Percentiles rank a stretch among this genome's conserved stretches.
phyloP scores from a whole-genome alignment of 2,797 vertebrate genomes.

The Anas acuta region DNA sequence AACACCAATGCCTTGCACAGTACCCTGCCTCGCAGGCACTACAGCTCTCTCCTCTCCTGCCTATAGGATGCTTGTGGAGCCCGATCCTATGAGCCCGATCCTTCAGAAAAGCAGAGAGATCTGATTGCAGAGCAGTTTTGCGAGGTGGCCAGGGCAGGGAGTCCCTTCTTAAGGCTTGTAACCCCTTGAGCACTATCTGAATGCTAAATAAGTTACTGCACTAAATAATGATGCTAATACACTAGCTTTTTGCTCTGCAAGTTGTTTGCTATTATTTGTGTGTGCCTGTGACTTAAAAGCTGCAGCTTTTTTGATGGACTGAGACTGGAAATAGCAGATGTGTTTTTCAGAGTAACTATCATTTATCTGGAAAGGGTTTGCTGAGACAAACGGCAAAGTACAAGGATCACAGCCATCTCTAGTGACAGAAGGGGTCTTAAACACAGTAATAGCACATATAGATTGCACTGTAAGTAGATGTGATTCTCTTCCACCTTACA shows the following conservation, averaged over 20 bases:
- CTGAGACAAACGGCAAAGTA: conserved; percentile 41
- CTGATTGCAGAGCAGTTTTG: not conserved
- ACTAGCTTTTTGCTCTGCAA: conserved; percentile 8
- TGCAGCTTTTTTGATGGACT: conserved; percentile 1
- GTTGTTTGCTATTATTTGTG: not conserved
- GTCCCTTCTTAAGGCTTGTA: not conserved
- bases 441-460: not conserved
- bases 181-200: not conserved
- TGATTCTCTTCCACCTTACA: not conserved
- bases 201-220: not conserved
- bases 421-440: not conserved
- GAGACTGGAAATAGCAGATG: conserved; percentile 35
- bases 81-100: not conserved
- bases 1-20: not conserved
- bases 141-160: not conserved
- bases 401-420: not conserved
- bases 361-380: conserved; percentile 29
- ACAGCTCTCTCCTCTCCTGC: not conserved
- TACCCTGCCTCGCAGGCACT: not conserved
- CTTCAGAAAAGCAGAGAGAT: not conserved
- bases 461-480: not conserved
- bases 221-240: not conserved
- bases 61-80: not conserved
- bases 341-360: conserved; percentile 22
- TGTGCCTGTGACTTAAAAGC: conserved; percentile 25